A percentile compares a stretch with the other conserved stretches of the same genome.
Evolutionary conservation across 2,888 invertebrate genomes (phyloP).

Genomic region (Meliscaeva auricollis): DNA sequence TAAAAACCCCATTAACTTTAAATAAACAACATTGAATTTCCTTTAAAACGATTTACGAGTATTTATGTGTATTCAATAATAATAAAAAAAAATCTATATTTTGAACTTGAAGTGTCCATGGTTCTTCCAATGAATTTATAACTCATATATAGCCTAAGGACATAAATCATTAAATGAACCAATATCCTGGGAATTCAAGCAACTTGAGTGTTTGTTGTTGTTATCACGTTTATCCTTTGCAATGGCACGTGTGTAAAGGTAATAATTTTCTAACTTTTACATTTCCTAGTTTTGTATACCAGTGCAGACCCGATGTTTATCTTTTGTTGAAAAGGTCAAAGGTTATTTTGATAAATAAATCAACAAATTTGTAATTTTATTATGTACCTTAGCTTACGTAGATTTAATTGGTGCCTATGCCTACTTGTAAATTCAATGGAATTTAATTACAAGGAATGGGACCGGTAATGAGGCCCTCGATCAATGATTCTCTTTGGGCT

Average conservation of each 20-base stretch:
- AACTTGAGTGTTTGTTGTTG: neutral
- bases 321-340: neutral
- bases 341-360: too few relatives aligned
- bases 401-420: too few relatives aligned
- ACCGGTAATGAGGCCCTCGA: too few relatives aligned
- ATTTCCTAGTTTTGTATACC: neutral
- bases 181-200: neutral
- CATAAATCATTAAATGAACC: neutral
- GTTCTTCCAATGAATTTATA: neutral
- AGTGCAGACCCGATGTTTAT: neutral
- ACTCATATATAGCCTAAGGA: neutral
- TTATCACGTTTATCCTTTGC: neutral
- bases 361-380: too few relatives aligned
- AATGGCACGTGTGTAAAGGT: neutral
- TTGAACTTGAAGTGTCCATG: neutral
- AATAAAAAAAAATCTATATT: neutral
- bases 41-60: too few relatives aligned
- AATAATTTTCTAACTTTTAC: neutral
- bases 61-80: neutral
- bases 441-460: too few relatives aligned
- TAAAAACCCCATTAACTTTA: constrained; percentile 1
- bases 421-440: too few relatives aligned
- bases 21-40: neutral
- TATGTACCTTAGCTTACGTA: too few relatives aligned
- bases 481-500: too few relatives aligned